Evolutionary conservation across 2,797 vertebrate genomes (phyloP).

Genomic region (Enteromius trimaculatus): DNA sequence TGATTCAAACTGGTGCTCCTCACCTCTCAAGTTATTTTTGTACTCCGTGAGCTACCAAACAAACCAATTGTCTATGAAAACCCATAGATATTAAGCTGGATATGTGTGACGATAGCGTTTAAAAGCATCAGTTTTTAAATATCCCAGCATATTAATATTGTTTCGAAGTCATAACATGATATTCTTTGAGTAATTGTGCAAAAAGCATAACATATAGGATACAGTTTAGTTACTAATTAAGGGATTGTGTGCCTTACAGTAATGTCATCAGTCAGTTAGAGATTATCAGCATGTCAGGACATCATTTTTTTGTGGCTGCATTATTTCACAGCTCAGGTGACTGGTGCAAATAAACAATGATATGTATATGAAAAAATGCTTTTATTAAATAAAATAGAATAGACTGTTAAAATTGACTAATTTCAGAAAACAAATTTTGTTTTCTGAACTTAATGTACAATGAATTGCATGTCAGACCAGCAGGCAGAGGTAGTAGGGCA

Average conservation of each 20-base stretch:
- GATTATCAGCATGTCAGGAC: background rate
- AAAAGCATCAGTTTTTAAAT: no score
- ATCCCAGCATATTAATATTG: no score
- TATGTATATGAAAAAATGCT: background rate
- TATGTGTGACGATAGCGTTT: no score
- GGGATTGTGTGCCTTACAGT: background rate
- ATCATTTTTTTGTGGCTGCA: background rate
- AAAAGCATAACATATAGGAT: background rate
- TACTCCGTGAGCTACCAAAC: no score
- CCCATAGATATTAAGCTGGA: no score
- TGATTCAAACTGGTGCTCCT: no score
- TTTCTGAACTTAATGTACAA: background rate
- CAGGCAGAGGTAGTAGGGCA: background rate
- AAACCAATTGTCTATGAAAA: no score
- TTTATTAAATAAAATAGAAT: background rate
- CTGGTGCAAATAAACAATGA: background rate
- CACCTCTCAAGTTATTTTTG: no score
- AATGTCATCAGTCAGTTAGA: background rate
- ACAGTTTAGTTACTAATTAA: background rate
- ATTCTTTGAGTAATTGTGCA: no score
- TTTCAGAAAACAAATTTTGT: background rate
- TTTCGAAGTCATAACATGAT: no score
- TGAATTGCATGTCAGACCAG: conserved; percentile 11
- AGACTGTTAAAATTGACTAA: background rate
- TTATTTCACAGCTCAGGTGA: background rate